These are phyloP conservation scores for Lobophora halterata DNA, from an alignment of 2,888 invertebrate species.

Conservation along the genomic window DNA sequence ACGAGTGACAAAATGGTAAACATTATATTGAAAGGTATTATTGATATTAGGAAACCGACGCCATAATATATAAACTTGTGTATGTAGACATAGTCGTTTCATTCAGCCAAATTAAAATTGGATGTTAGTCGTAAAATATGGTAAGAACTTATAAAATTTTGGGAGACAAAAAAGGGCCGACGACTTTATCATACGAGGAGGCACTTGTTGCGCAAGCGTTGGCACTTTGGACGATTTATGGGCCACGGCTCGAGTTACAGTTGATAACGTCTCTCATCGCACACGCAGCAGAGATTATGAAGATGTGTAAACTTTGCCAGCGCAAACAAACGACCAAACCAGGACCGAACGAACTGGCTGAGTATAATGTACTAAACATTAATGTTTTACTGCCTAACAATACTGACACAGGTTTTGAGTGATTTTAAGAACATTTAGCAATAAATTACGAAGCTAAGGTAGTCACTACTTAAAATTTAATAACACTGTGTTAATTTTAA, in stretches of 20 bases:
- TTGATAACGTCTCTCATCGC: constrained; percentile 66
- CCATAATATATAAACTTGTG: no score
- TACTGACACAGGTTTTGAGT: constrained; percentile 18
- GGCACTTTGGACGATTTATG: constrained; percentile 68
- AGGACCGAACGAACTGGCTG: constrained; percentile 30
- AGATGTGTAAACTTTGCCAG: constrained; percentile 49
- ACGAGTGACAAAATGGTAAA: constrained; percentile 20
- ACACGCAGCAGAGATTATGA: constrained; percentile 48
- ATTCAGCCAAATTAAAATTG: constrained; percentile 4
- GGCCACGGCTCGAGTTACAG: constrained; percentile 64
- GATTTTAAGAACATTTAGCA: no score
- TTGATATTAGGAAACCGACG: constrained; percentile 13
- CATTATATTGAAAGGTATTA: constrained; percentile 13
- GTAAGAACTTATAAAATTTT: constrained; percentile 23
- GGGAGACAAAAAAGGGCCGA: constrained; percentile 39
- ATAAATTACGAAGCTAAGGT: constrained; percentile 8
- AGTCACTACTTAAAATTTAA: constrained; percentile 8
- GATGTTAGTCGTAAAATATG: background rate
- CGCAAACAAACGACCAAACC: constrained; percentile 49
- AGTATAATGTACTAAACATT: constrained; percentile 10
- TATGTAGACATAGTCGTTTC: no score
- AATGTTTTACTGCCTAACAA: constrained; percentile 14
- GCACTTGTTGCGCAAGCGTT: constrained; percentile 71
- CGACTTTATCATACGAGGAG: constrained; percentile 49
- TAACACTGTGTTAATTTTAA: constrained; percentile 13